Percentiles rank a stretch among this genome's conserved stretches.
These are phyloP conservation scores for Entomyzon cyanotis DNA, from an alignment of 2,113 vertebrate genomes.

Conservation along the genomic window DNA sequence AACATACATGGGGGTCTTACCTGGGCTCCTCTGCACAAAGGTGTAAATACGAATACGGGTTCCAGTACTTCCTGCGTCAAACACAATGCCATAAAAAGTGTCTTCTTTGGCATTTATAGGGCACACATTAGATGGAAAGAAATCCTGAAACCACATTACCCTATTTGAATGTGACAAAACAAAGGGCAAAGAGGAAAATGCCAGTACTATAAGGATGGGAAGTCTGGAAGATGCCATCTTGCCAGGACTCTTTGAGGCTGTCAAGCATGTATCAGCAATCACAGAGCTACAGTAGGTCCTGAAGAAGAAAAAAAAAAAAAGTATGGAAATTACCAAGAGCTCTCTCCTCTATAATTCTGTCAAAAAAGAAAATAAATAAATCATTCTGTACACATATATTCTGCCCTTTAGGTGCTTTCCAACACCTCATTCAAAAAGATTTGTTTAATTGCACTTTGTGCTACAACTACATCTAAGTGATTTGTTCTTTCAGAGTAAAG, in stretches of 20 bases:
- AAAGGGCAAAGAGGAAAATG: slow-evolving; percentile 74
- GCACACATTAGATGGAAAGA: slow-evolving; percentile 81
- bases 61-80: slow-evolving; percentile 97
- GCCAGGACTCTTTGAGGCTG: not conserved
- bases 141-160: slow-evolving; percentile 83
- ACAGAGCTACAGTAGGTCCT: slow-evolving; percentile 35
- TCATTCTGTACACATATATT: not conserved
- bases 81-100: slow-evolving; percentile 93
- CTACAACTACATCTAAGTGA: not conserved
- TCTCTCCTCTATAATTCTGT: not conserved
- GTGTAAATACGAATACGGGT: slow-evolving; percentile 96
- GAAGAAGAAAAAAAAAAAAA: not conserved
- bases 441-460: not conserved
- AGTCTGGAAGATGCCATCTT: slow-evolving; percentile 76
- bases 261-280: not conserved
- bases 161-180: slow-evolving; percentile 79
- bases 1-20: slow-evolving; percentile 56
- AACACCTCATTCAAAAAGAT: not conserved
- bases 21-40: slow-evolving; percentile 90
- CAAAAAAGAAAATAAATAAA: not conserved
- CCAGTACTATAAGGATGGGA: slow-evolving; percentile 64
- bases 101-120: slow-evolving; percentile 70
- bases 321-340: slow-evolving; percentile 1
- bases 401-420: not conserved
- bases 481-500: not conserved